Conservation (phyloP, 2,113 vertebrate species). For the Cathartes aura region DNA sequence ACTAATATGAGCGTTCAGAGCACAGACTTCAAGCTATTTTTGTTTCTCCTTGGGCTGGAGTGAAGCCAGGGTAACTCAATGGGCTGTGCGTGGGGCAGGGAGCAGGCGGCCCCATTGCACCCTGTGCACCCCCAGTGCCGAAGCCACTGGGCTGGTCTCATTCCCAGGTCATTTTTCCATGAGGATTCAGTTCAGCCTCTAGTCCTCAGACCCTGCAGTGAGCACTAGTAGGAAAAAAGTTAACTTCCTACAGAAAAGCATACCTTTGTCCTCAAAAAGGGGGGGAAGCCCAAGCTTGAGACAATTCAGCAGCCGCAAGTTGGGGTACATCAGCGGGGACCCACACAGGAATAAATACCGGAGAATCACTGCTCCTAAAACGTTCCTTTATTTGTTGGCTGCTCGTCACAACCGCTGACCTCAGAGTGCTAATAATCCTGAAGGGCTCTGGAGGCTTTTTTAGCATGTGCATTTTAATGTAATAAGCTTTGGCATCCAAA, state of each 20-base stretch:
- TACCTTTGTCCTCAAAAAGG: background rate
- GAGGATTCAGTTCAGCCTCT: background rate
- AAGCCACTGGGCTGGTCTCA: background rate
- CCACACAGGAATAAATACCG: fast-evolving
- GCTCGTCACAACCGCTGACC: background rate
- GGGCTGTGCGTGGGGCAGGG: background rate
- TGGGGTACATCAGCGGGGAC: fast-evolving
- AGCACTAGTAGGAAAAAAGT: background rate
- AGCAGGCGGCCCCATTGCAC: background rate
- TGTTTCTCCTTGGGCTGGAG: background rate
- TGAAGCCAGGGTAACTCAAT: background rate
- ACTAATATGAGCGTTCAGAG: background rate
- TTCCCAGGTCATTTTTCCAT: background rate
- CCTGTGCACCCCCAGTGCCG: background rate
- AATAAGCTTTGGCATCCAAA: background rate
- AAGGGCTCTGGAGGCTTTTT: background rate
- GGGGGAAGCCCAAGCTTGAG: background rate
- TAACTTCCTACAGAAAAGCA: background rate
- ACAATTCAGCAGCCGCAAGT: background rate
- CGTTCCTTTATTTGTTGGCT: background rate
- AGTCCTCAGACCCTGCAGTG: background rate
- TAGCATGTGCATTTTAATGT: background rate
- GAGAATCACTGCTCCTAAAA: background rate
- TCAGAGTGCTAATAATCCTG: background rate
- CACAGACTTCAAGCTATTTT: background rate